These are phyloP conservation scores for Gymnobelideus leadbeateri DNA, from an alignment of 2,113 vertebrate genomes.

Conservation along the genomic window DNA sequence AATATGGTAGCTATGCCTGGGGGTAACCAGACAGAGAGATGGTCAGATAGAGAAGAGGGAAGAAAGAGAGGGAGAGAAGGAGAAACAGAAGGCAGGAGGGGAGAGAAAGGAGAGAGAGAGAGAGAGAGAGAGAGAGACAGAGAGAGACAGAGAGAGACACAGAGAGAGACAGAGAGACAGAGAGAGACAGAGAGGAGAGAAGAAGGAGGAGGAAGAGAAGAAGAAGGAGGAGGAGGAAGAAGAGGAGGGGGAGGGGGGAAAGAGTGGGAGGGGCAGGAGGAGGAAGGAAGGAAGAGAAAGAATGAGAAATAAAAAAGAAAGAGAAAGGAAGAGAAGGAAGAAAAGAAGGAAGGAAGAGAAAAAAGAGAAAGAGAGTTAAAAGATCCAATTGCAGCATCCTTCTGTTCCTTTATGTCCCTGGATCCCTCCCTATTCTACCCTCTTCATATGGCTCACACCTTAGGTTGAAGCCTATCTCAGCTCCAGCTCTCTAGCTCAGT, in stretches of 20 bases:
- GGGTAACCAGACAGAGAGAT: neutral
- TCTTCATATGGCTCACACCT: neutral
- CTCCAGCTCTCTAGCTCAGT: neutral
- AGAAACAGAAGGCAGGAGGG: too few relatives aligned
- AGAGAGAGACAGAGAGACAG: neutral
- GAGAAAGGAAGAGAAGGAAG: accelerated
- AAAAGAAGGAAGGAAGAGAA: neutral
- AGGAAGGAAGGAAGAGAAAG: accelerated
- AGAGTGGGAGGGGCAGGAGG: accelerated
- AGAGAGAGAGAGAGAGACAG: neutral
- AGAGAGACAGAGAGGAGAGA: neutral
- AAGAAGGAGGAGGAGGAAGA: accelerated
- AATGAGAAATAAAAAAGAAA: too few relatives aligned
- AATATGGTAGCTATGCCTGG: neutral
- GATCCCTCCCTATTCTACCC: neutral
- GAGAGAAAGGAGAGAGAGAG: accelerated
- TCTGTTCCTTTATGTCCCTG: neutral
- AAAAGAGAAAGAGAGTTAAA: neutral
- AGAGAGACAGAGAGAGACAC: neutral
- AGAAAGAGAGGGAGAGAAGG: neutral
- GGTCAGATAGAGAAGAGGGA: neutral
- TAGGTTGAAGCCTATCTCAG: neutral
- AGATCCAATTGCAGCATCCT: neutral
- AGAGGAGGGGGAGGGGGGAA: too few relatives aligned
- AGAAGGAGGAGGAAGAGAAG: accelerated